Percentiles rank a stretch among this genome's conserved stretches.
These are phyloP conservation scores for Harpagus bidentatus DNA, from an alignment of 2,113 vertebrate species.

Conservation along the genomic window DNA sequence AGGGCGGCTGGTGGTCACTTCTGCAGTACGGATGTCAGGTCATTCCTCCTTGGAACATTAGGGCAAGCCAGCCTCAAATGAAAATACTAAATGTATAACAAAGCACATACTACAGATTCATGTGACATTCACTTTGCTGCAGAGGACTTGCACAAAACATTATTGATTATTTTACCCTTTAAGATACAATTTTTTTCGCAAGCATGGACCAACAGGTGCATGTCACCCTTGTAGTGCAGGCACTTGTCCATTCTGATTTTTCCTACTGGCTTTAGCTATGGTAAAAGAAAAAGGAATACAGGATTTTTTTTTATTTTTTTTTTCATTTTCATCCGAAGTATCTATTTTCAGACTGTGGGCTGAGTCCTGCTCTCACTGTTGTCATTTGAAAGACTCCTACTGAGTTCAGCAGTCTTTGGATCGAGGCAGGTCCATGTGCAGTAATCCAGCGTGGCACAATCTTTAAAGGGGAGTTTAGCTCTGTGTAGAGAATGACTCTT, in stretches of 20 bases:
- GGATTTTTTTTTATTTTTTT: neutral
- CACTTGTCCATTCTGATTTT: neutral
- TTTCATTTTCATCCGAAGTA: neutral
- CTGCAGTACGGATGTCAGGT: neutral
- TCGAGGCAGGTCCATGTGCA: neutral
- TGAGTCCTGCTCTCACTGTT: neutral
- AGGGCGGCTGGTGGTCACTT: neutral
- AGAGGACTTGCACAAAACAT: neutral
- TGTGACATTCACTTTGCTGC: neutral
- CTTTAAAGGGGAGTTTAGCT: slow-evolving; percentile 1
- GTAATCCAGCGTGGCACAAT: neutral
- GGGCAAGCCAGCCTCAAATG: neutral
- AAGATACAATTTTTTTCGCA: neutral
- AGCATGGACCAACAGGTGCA: neutral
- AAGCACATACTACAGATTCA: neutral
- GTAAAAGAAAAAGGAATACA: neutral
- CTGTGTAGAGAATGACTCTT: neutral
- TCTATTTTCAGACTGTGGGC: neutral
- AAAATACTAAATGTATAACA: neutral
- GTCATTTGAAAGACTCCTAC: neutral
- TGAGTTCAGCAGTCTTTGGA: neutral
- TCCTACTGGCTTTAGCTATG: neutral
- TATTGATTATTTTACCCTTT: neutral
- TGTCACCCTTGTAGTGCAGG: neutral
- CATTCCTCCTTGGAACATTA: neutral